These are phyloP conservation scores for Diabrotica virgifera DNA, from an alignment of 1,140 invertebrate genomes.

Conservation along the genomic window DNA sequence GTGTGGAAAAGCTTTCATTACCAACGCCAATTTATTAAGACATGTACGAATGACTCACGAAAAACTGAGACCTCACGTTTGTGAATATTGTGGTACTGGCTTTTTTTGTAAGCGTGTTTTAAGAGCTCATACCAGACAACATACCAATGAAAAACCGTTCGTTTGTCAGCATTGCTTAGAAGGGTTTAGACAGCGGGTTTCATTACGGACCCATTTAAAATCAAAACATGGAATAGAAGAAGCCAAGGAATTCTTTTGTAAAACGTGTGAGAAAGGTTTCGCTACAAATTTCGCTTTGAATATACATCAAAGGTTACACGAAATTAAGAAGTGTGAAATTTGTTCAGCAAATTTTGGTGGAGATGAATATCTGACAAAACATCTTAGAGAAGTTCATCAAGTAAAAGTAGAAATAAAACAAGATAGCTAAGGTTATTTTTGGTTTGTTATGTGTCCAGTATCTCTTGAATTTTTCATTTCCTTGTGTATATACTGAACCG, in stretches of 20 bases:
- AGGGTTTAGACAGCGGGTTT: slow-evolving; percentile 36
- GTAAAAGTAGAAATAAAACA: too few species aligned
- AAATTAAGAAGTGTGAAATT: slow-evolving; percentile 23
- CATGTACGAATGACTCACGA: slow-evolving; percentile 39
- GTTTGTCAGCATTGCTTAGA: slow-evolving; percentile 33
- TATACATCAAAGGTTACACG: slow-evolving; percentile 24
- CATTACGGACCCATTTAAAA: slow-evolving; percentile 34
- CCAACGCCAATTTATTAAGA: slow-evolving; percentile 30
- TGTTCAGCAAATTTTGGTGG: slow-evolving; percentile 29
- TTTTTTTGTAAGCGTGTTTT: slow-evolving; percentile 34
- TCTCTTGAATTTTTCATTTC: too few species aligned
- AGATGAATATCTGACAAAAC: slow-evolving; percentile 24
- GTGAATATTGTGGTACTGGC: slow-evolving; percentile 33
- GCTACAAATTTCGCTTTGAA: slow-evolving; percentile 22
- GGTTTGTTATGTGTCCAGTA: too few species aligned
- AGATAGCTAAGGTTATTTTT: too few species aligned
- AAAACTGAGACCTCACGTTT: slow-evolving; percentile 35
- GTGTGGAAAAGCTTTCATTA: slow-evolving; percentile 37
- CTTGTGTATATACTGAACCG: too few species aligned
- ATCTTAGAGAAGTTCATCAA: slow-evolving; percentile 18
- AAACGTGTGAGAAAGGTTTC: slow-evolving; percentile 34
- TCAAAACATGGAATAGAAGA: slow-evolving; percentile 34
- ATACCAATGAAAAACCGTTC: slow-evolving; percentile 36
- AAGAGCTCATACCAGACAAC: slow-evolving; percentile 32
- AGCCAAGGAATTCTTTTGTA: slow-evolving; percentile 30